phyloP scores from a whole-genome alignment of 2,113 vertebrate genomes.

The Lucifuga dentata region DNA sequence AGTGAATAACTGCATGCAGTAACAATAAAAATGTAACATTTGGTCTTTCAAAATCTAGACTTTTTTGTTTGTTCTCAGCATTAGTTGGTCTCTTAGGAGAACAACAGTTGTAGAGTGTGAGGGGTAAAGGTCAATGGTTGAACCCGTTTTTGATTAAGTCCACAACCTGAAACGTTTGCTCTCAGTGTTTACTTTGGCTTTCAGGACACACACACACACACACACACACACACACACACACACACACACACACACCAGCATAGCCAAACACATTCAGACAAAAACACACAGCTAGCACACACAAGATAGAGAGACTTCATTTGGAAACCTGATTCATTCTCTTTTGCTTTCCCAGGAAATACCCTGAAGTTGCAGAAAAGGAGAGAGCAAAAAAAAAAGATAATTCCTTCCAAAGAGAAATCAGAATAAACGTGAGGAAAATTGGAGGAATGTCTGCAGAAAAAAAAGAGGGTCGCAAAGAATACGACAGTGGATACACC shows the following conservation, averaged over 20 bases:
- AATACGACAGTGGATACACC: conserved; percentile 38
- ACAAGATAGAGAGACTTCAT: conserved; percentile 4
- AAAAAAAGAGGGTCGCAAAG: conserved; percentile 19
- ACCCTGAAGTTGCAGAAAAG: conserved; percentile 1
- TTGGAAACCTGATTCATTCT: conserved; percentile 19
- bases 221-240: conserved; percentile 8
- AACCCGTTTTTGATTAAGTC: not conserved
- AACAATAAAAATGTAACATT: too few relatives aligned
- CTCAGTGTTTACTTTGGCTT: conserved; percentile 12
- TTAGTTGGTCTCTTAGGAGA: not conserved
- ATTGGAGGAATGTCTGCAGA: conserved; percentile 55
- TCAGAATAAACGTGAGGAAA: conserved; percentile 2
- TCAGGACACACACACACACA: conserved; percentile 5
- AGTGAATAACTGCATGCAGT: too few relatives aligned
- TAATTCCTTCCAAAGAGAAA: conserved; percentile 5
- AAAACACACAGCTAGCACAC: not conserved
- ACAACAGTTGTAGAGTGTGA: not conserved
- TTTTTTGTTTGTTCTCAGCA: not conserved
- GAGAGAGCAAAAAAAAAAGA: not conserved
- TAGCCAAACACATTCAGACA: not conserved
- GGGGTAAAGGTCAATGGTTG: conserved; percentile 6
- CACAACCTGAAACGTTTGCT: conserved; percentile 4
- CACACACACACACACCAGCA: conserved; percentile 7
- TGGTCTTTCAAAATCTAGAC: too few relatives aligned
- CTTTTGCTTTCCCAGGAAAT: conserved; percentile 22